phyloP scores from a whole-genome alignment of 2,797 vertebrate species.

The Gymnopithys bicolor region DNA sequence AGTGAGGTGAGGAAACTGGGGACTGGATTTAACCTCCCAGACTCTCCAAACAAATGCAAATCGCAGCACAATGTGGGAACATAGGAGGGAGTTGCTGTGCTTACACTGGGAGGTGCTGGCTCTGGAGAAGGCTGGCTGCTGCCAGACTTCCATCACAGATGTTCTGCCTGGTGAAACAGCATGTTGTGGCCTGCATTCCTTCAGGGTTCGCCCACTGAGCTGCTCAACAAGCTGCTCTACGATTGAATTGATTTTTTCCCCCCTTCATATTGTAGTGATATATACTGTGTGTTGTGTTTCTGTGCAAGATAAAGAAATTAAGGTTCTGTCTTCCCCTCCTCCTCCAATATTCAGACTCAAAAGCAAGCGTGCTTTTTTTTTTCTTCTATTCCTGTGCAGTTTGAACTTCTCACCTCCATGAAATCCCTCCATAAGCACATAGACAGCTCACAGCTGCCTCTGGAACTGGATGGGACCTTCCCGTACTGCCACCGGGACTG shows the following conservation, averaged over 20 bases:
- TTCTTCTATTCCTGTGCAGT: conserved; percentile 69
- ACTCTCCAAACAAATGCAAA: background rate
- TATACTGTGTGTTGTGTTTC: background rate
- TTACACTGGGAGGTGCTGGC: background rate
- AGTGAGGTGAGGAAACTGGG: background rate
- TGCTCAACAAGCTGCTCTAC: background rate
- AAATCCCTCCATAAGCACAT: conserved; percentile 88
- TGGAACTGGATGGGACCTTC: conserved; percentile 85
- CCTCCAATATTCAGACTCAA: background rate
- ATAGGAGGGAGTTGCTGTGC: background rate
- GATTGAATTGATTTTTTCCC: background rate
- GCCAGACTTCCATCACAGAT: conserved; percentile 36
- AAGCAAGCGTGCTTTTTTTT: background rate
- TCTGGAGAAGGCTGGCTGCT: conserved; percentile 19
- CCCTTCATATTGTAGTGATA: background rate
- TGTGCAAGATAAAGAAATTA: background rate
- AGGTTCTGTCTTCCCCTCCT: background rate
- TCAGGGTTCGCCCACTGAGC: background rate
- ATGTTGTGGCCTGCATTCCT: conserved; percentile 22
- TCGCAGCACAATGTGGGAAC: background rate
- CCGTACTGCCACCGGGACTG: conserved; percentile 88
- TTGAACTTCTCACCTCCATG: conserved; percentile 84
- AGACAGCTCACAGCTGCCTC: conserved; percentile 83
- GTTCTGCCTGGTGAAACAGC: background rate
- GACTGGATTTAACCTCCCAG: conserved; percentile 17